These are phyloP conservation scores for Odocoileus virginianus DNA, from an alignment of 2,113 vertebrate genomes.

Conservation along the genomic window DNA sequence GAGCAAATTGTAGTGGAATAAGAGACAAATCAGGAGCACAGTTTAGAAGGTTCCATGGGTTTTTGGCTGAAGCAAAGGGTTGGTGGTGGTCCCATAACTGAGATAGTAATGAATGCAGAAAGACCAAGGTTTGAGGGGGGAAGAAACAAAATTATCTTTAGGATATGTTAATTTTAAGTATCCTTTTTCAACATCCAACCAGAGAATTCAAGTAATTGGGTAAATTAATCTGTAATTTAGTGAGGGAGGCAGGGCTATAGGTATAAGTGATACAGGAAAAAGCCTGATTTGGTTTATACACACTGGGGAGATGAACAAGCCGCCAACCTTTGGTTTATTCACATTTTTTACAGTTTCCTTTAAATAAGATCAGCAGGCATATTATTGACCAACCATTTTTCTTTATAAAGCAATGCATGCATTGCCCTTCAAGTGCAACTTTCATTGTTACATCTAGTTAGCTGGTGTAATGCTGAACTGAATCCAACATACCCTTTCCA, in stretches of 20 bases:
- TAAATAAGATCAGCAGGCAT: neutral
- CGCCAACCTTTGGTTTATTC: neutral
- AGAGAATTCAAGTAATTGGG: neutral
- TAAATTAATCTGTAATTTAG: neutral
- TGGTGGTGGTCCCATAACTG: neutral
- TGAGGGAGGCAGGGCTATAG: neutral
- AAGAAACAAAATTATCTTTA: neutral
- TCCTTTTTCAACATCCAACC: neutral
- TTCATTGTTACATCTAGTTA: neutral
- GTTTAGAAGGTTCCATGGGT: neutral
- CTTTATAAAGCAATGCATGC: neutral
- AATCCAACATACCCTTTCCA: neutral
- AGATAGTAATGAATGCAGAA: neutral
- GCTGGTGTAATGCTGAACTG: neutral
- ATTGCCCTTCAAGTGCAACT: neutral
- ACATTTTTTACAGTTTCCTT: neutral
- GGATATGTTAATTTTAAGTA: neutral
- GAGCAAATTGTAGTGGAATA: neutral
- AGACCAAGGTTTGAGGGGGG: neutral
- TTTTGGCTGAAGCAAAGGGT: neutral
- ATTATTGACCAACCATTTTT: neutral
- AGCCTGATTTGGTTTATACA: neutral
- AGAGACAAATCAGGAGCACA: neutral
- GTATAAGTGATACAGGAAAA: neutral
- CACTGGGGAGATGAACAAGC: neutral